These are phyloP conservation scores for Platynereis dumerilii DNA, from an alignment of 2,888 invertebrate genomes.

Conservation along the genomic window DNA sequence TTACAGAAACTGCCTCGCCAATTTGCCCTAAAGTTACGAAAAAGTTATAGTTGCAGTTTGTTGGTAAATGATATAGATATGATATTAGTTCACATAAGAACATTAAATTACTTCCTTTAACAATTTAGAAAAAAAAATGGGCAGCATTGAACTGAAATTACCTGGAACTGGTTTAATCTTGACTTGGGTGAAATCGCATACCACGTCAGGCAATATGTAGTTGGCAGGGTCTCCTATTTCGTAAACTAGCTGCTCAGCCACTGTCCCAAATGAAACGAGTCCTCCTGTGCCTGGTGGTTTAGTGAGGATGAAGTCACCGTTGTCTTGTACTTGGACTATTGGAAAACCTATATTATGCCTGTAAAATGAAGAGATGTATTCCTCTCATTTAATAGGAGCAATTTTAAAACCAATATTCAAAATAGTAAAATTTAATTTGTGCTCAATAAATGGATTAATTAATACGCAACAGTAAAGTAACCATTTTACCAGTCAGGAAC, in stretches of 20 bases:
- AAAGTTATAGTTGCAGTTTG: background rate
- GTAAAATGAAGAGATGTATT: too few relatives aligned
- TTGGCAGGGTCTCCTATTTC: conserved; percentile 65
- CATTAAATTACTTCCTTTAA: too few relatives aligned
- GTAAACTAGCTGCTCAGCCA: conserved; percentile 66
- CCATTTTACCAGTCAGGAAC: conserved; percentile 64
- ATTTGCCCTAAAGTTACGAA: conserved; percentile 10
- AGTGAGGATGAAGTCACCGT: conserved; percentile 63
- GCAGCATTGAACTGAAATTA: conserved; percentile 1
- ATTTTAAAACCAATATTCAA: too few relatives aligned
- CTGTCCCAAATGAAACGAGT: conserved; percentile 63
- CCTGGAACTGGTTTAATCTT: conserved; percentile 45
- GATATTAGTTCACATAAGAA: too few relatives aligned
- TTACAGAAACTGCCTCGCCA: conserved; percentile 56
- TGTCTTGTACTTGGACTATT: conserved; percentile 62
- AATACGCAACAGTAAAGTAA: too few relatives aligned
- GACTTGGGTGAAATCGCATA: conserved; percentile 65
- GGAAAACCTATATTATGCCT: conserved; percentile 66
- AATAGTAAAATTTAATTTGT: too few relatives aligned
- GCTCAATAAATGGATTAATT: too few relatives aligned
- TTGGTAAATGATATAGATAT: too few relatives aligned
- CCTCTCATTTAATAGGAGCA: background rate
- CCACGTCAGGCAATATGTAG: conserved; percentile 66
- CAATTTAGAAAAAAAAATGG: background rate
- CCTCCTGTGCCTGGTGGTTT: conserved; percentile 66